phyloP scores from a whole-genome alignment of 2,888 invertebrate genomes.

The Clepsis dumicolana region DNA sequence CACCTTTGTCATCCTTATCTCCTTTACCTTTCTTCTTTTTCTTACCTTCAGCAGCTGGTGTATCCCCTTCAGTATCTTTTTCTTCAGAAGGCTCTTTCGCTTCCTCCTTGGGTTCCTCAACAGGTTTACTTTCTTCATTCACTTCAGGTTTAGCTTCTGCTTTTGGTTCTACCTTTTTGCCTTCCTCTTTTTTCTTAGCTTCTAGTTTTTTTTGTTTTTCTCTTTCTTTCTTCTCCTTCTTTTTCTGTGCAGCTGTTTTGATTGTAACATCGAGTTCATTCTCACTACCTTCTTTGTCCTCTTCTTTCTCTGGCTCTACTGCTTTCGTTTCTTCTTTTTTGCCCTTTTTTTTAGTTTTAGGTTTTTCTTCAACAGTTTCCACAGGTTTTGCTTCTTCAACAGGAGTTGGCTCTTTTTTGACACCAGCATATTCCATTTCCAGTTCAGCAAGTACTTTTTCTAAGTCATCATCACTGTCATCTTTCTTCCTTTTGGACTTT shows the following conservation, averaged over 20 bases:
- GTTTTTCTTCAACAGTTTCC: conserved; percentile 73
- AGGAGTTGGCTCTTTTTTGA: conserved; percentile 79
- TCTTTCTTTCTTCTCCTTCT: conserved; percentile 95
- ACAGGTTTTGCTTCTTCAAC: conserved; percentile 69
- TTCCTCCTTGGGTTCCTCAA: conserved; percentile 74
- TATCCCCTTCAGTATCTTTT: conserved; percentile 67
- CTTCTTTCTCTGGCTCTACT: conserved; percentile 61
- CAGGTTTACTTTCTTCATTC: conserved; percentile 59
- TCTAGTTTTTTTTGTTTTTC: conserved; percentile 91
- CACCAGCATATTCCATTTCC: conserved; percentile 92
- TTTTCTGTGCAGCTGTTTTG: conserved; percentile 95
- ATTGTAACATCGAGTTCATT: conserved; percentile 87
- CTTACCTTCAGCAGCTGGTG: conserved; percentile 66
- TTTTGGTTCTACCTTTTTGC: conserved; percentile 68
- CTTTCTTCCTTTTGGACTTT: conserved; percentile 90
- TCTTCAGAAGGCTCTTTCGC: conserved; percentile 69
- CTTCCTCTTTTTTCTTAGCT: conserved; percentile 86
- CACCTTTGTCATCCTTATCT: conserved; percentile 78
- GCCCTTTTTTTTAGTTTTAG: conserved; percentile 71
- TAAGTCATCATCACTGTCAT: conserved; percentile 93
- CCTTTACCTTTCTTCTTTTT: conserved; percentile 80
- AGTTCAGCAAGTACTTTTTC: conserved; percentile 94
- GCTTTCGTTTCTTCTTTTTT: conserved; percentile 70
- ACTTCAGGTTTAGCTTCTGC: conserved; percentile 53
- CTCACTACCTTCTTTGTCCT: conserved; percentile 79